Conservation (phyloP, 2,888 invertebrate species). For the Choristoneura rosaceana region DNA sequence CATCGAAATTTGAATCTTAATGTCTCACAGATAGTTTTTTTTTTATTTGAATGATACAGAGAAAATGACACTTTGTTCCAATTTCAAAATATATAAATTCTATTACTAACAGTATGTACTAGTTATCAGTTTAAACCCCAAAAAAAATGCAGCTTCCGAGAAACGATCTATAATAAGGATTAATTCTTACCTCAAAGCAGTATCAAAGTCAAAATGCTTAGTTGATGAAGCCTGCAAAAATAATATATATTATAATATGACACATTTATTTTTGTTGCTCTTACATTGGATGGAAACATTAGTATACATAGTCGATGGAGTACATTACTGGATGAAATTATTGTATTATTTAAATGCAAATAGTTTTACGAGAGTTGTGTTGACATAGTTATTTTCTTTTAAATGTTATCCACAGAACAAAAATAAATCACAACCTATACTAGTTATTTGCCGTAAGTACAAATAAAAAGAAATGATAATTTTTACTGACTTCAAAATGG, state of each 20-base stretch:
- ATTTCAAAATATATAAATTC: too few species aligned
- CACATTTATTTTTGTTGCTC: too few species aligned
- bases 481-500: too few species aligned
- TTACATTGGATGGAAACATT: neutral
- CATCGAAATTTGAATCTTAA: too few species aligned
- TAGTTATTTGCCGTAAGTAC: neutral
- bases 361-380: neutral
- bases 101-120: too few species aligned
- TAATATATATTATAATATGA: neutral
- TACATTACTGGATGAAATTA: too few species aligned
- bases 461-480: neutral
- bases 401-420: neutral
- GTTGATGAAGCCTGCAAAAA: slow-evolving; percentile 50
- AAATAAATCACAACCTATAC: neutral
- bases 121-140: too few species aligned
- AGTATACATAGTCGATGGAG: neutral
- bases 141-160: too few species aligned
- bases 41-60: too few species aligned
- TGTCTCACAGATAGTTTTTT: too few species aligned
- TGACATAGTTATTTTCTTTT: neutral
- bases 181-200: slow-evolving; percentile 47
- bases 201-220: slow-evolving; percentile 53
- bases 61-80: too few species aligned
- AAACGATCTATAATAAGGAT: neutral
- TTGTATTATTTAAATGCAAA: neutral